Conservation (phyloP, 2,113 vertebrate genomes). For the Formicarius rufipectus region DNA sequence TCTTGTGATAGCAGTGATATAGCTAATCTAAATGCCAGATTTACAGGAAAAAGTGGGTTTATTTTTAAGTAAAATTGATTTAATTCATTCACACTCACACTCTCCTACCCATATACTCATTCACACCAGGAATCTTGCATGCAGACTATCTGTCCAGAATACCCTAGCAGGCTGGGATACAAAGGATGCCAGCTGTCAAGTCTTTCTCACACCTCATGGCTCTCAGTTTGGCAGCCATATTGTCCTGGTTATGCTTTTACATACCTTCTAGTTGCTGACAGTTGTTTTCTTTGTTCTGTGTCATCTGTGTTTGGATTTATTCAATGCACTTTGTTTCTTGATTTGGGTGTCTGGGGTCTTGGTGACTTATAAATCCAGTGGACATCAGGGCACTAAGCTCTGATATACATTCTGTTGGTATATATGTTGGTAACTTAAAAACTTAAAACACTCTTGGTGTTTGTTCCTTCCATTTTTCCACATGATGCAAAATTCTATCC, state of each 20-base stretch:
- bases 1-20: neutral
- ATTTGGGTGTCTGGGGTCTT: neutral
- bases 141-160: neutral
- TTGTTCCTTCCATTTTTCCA: neutral
- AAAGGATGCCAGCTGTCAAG: neutral
- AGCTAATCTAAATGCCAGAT: neutral
- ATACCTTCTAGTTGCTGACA: neutral
- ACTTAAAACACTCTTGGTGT: too few relatives aligned
- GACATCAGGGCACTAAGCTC: neutral
- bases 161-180: neutral
- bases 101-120: neutral
- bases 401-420: neutral
- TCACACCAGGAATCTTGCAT: neutral
- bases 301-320: neutral
- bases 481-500: neutral
- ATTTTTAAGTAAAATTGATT: neutral
- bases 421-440: too few relatives aligned
- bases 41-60: neutral
- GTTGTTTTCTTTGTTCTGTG: neutral
- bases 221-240: neutral
- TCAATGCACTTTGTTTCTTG: accelerated
- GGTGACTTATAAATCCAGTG: neutral
- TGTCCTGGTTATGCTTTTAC: neutral
- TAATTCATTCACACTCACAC: neutral
- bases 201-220: neutral